Base-by-base conservation (phyloP, 2,113 vertebrate species). In the Serinus canaria region DNA sequence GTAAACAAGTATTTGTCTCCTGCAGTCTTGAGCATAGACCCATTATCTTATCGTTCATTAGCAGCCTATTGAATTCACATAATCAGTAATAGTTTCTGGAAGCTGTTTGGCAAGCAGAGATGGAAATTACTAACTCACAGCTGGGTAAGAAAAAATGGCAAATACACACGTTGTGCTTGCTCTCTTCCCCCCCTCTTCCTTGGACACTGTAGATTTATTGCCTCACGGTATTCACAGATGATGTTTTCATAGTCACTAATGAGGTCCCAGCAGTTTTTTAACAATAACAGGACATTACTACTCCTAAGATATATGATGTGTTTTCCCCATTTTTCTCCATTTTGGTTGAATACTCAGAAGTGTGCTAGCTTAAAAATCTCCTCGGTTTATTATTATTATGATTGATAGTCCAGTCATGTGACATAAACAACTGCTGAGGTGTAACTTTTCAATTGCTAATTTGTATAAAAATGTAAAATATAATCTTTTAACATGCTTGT, bases 221-320 rank as follows among this genome's bases (percentile, higher is more conserved):
- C 96, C 93, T 96, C 96, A 94, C 94, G 39, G 96, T 97, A 94
- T 97, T 97, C 96, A 97, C 96, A 96, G 96, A 97, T 97, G 96
- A 98, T 98, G 97, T 98, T 98, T 98, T 98, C 97, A 97, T 97
- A 98, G 97, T 95, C 97, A 96, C 97, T 98, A 98, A 98, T 98
- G 98, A 98, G 98, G 98, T 98, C 98, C 98, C 98, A 97, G 98
- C 96, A 98, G 98, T 97, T 98, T 98, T 97, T 96, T 92, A 98
- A 98, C 97, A 98, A 98, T 98, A 98, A 98, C 98, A 98, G 97
- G 97, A 98, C 97, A 97, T 98, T 98, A 97, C 97, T 94, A 87
- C 93, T 97, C 82, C 81, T 95, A 96, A 98, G 97, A 98, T 98
- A 98, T 98, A 98, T 98, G 96, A 98, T 74, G 97, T 98, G 97